Conservation (phyloP, 2,888 invertebrate genomes). For the Watsonalla binaria region DNA sequence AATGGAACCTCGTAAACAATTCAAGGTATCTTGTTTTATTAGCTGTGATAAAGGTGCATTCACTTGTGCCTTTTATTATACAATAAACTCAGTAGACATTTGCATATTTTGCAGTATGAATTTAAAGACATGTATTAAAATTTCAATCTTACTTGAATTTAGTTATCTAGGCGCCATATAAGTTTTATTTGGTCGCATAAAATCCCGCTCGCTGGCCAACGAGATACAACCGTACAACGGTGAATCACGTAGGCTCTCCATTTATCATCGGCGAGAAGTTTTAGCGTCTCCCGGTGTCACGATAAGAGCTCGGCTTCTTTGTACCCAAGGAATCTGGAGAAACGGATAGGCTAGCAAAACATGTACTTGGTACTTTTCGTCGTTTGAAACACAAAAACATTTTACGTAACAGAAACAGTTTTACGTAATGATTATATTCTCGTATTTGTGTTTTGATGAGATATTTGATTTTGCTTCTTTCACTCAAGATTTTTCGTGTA, state of each 20-base stretch:
- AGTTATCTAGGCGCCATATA: background rate
- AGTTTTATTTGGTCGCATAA: background rate
- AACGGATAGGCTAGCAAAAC: too few relatives aligned
- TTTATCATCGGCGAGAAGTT: slow-evolving; percentile 45
- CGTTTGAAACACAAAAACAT: too few relatives aligned
- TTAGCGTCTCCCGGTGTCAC: slow-evolving; percentile 33
- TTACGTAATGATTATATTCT: too few relatives aligned
- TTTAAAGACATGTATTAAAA: background rate
- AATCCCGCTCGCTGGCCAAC: slow-evolving; percentile 9
- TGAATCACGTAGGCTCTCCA: slow-evolving; percentile 48
- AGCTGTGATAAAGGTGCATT: background rate
- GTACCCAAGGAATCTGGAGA: background rate
- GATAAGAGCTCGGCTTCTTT: slow-evolving; percentile 31
- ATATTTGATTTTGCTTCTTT: too few relatives aligned
- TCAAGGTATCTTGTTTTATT: background rate
- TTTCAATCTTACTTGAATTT: background rate
- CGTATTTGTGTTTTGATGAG: too few relatives aligned
- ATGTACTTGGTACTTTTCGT: too few relatives aligned
- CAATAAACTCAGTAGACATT: too few relatives aligned
- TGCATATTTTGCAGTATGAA: too few relatives aligned
- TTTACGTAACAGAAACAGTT: too few relatives aligned
- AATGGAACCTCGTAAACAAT: slow-evolving; percentile 1
- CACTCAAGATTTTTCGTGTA: too few relatives aligned
- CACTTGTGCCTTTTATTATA: background rate
- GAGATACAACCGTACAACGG: slow-evolving; percentile 19